Percentiles rank a stretch among this genome's conserved stretches.
Conservation (phyloP, 92 coral and sea anemone species). For the Zoanthus gigantus region DNA sequence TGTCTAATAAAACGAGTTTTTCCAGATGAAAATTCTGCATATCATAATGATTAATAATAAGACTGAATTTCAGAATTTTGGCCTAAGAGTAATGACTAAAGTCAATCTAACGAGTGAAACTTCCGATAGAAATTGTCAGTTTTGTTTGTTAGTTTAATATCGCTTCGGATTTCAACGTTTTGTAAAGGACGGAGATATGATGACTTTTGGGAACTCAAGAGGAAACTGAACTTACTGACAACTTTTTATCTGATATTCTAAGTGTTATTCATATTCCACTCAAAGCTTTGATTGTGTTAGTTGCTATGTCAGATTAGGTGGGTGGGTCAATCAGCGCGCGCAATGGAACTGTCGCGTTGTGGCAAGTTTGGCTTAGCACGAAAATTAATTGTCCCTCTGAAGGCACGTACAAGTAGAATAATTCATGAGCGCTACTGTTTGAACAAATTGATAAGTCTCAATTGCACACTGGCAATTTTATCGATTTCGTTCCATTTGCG, state of each 20-base stretch:
- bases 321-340: constrained; percentile 17
- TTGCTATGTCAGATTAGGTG: neutral
- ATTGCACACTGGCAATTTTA: neutral
- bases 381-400: constrained; percentile 17
- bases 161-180: neutral
- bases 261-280: neutral
- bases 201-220: neutral
- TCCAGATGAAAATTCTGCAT: neutral
- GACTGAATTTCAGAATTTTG: neutral
- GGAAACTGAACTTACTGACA: neutral
- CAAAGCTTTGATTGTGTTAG: neutral
- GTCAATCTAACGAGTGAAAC: neutral
- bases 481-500: neutral
- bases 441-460: neutral
- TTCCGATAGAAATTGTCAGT: constrained; percentile 4
- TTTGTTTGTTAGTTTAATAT: constrained; percentile 9
- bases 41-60: neutral
- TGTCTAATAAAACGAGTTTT: neutral
- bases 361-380: constrained; percentile 40
- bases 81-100: neutral
- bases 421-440: neutral
- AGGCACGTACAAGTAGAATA: constrained; percentile 11
- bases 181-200: neutral
- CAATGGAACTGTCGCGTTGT: constrained; percentile 23
- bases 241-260: neutral